Conservation (phyloP, 1,140 invertebrate species). For the Penaeus chinensis region DNA sequence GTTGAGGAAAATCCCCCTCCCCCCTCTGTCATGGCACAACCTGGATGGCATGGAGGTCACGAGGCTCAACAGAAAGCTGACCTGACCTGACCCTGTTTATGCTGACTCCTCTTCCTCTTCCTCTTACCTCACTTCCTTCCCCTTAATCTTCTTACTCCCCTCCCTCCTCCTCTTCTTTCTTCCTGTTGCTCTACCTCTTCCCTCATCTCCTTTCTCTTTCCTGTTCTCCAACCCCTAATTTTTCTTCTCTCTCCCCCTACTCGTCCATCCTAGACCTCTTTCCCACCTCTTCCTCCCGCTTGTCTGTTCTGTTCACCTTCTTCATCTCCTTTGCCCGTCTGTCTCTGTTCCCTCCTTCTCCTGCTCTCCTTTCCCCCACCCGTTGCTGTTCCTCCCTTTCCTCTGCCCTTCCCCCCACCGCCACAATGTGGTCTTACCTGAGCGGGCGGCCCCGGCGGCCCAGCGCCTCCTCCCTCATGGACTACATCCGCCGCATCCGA, state of each 20-base stretch:
- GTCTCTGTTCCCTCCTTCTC: not conserved
- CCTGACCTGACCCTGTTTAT: not conserved
- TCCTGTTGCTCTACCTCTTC: not conserved
- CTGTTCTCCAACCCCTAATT: not conserved
- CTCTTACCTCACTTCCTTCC: too few species aligned
- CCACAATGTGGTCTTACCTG: constrained; percentile 56
- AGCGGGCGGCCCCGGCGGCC: constrained; percentile 47
- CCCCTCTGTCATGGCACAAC: too few species aligned
- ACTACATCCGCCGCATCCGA: constrained; percentile 55
- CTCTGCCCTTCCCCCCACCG: constrained; percentile 3
- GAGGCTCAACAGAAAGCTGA: not conserved
- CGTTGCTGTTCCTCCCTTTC: not conserved
- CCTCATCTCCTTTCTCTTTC: not conserved
- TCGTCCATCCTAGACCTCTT: not conserved
- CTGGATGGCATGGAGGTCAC: not conserved
- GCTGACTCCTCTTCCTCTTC: not conserved
- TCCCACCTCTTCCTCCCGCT: not conserved
- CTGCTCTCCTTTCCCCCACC: not conserved
- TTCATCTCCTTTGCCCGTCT: not conserved
- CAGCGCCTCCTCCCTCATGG: constrained; percentile 57
- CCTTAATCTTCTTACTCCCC: too few species aligned
- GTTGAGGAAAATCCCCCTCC: too few species aligned
- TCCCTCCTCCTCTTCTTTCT: too few species aligned
- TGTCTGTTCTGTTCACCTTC: not conserved
- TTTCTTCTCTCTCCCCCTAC: not conserved